Evolutionary conservation across 2,888 invertebrate species (phyloP), one percentile per base, ranked within the genome.

Genomic region (Archips crataeganus): DNA sequence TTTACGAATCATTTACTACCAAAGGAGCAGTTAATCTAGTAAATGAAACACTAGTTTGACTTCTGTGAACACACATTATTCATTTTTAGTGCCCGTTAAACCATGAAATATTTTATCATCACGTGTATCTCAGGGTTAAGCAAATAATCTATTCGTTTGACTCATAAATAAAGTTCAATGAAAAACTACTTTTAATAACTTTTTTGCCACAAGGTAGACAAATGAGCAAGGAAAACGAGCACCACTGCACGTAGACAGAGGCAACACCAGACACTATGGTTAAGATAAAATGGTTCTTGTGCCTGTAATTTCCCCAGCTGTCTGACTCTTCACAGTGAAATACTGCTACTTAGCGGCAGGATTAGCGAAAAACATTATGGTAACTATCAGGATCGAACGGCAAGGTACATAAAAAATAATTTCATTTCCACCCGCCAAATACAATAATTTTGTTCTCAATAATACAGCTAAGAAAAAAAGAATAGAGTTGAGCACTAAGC

Each of bases 1-100:
- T 32, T 57, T 4, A 0, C 2, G 32, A 57, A 57, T 11, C 32
- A n/a, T 57, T 11, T 11, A 57, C 11, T 11, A 57, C 11, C 10
- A 1, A 39, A 57, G 9, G 32, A 57, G 32, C 32, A 57, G 57
- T 57, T 32, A 57, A 57, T 57, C 32, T 32, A 57, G 57, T 32
- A 3, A 57, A 32, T 10, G 11, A 57, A 32, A 57, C 11, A 10
- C 32, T 57, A 57, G 32, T 32, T 57, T 23, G 32, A 10, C 10
- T 57, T 2, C 11, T 23, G 32, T 57, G 11, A 39, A 39, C 61
- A 47, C 70, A 62, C 62, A 70, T 62, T 62, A 62, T 62, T 60
- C 32, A 47, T 47, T 61, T 59, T n/a, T 47, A 15, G 36, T 60
- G 69, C 60, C 11, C 34, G 59, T 60, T 42, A 57, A 66, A 66